Evolutionary conservation across 2,797 vertebrate species (phyloP).

Genomic region (Jordanella pulchra): DNA sequence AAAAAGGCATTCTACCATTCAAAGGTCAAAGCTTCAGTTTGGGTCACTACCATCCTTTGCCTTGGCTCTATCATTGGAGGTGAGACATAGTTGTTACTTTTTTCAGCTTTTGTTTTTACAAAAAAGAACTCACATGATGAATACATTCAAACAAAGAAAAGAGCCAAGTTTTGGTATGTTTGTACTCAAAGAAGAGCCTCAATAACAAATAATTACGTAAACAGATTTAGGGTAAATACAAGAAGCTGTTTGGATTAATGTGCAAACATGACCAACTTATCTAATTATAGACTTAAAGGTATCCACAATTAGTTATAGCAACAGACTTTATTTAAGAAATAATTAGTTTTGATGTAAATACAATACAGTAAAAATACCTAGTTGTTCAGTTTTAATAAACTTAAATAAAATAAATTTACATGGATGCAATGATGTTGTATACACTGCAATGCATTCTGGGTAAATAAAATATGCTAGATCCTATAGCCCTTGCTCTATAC

Average conservation of each 20-base stretch:
- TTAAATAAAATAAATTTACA: no score
- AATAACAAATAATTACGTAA: background rate
- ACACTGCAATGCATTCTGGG: no score
- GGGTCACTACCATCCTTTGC: background rate
- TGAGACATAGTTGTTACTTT: background rate
- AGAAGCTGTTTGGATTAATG: background rate
- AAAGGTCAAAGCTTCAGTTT: conserved; percentile 2
- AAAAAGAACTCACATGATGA: background rate
- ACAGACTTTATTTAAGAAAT: no score
- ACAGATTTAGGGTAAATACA: background rate
- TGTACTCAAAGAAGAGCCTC: background rate
- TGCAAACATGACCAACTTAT: background rate
- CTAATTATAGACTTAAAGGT: background rate
- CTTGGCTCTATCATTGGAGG: background rate
- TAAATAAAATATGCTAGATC: no score
- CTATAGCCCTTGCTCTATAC: no score
- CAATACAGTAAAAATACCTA: no score
- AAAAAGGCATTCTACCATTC: conserved; percentile 7
- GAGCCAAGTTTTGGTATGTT: no score
- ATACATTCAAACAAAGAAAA: background rate
- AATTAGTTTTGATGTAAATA: no score
- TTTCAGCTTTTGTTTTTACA: background rate
- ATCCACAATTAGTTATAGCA: no score
- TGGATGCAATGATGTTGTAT: no score
- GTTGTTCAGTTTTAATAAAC: no score